Evolutionary conservation across 1,140 invertebrate species (phyloP), one percentile per base, ranked within the genome.

Genomic region (Helicoverpa zea): DNA sequence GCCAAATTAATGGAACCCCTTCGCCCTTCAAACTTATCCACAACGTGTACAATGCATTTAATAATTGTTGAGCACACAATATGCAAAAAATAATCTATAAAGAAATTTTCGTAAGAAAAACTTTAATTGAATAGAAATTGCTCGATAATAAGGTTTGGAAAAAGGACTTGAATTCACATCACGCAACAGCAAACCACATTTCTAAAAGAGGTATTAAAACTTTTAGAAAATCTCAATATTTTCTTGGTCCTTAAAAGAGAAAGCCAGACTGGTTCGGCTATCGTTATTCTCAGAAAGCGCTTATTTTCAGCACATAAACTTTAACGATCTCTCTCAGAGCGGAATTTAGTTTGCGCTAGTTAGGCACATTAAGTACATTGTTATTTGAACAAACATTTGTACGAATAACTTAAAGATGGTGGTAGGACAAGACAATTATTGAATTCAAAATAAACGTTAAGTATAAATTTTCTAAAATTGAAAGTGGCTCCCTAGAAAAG

Each of bases 291-390:
- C 70, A 56, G 70, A 73, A 52, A 73, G 30, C 52, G 52, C 52
- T 73, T 73, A 58, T 54, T 73, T 73, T 51, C 70, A 73, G 14
- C 9, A 73, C 70, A 73, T 73, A 73, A 73, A 73, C 51, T 73
- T 73, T 73, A 35, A 73, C 70, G 70, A 43, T 54, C 9, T 5
- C 18, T 51, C 52, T 16, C 66, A n/a, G 63, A 49, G 18, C 52
- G n/a, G 66, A 30, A 70, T 70, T 70, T 66, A 66, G 63, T 66
- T 43, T 51, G n/a, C 47, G 66, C 49, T 52, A 52, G 66, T 70
- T 52, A n/a, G 66, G 47, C 49, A 52, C 18, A 70, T 52, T 70
- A 52, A 49, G 18, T 47, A 70, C 66, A 12, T 52, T 52, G 66
- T 70, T 52, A 52, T 70, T 70, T 54, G 18, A 54, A 70, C 66